These are phyloP conservation scores for Deilephila porcellus DNA, from an alignment of 2,888 invertebrate species.

Conservation along the genomic window DNA sequence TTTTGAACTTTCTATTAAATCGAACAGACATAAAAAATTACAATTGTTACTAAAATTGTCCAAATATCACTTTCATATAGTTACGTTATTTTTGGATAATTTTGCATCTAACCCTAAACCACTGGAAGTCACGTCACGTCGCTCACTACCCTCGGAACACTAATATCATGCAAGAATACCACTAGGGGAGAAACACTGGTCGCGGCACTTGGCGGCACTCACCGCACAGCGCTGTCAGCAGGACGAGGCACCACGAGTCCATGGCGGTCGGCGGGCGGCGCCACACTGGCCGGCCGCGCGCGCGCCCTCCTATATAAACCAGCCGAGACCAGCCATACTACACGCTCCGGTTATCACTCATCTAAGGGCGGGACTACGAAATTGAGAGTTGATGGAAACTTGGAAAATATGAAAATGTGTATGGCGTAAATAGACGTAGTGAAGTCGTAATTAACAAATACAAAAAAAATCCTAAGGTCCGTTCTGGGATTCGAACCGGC, in stretches of 20 bases:
- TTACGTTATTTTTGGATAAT: too few relatives aligned
- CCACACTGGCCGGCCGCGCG: background rate
- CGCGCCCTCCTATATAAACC: conserved; percentile 10
- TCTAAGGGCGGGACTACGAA: background rate
- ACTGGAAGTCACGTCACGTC: background rate
- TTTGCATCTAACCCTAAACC: too few relatives aligned
- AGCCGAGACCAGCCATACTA: background rate
- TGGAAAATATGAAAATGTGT: too few relatives aligned
- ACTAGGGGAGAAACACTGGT: background rate
- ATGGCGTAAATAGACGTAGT: too few relatives aligned
- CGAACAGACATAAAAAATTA: too few relatives aligned
- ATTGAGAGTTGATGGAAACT: background rate
- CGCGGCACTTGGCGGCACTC: background rate
- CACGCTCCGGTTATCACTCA: background rate
- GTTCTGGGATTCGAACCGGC: too few relatives aligned
- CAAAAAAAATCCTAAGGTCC: too few relatives aligned
- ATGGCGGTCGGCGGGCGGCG: background rate
- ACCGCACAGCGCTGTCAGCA: conserved; percentile 8
- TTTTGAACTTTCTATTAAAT: too few relatives aligned
- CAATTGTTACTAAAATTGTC: too few relatives aligned
- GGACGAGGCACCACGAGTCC: conserved; percentile 8
- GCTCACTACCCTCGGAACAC: background rate
- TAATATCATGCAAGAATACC: background rate
- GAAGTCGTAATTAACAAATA: too few relatives aligned
- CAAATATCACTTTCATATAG: too few relatives aligned